phyloP scores from a whole-genome alignment of 2,113 vertebrate genomes.

The Laterallus jamaicensis region DNA sequence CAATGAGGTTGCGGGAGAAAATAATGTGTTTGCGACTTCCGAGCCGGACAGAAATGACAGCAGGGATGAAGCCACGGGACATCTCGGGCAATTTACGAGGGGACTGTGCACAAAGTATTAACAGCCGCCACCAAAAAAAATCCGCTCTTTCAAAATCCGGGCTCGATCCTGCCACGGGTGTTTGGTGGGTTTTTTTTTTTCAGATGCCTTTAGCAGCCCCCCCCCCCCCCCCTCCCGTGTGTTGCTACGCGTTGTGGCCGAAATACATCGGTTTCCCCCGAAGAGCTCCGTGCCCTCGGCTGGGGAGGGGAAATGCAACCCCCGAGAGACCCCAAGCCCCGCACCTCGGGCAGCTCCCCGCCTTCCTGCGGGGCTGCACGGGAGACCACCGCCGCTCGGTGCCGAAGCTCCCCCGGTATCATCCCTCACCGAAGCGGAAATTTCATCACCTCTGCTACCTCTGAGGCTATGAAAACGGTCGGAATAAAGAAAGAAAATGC shows the following conservation, averaged over 20 bases:
- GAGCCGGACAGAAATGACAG: background rate
- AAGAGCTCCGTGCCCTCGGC: background rate
- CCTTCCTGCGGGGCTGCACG: too few species aligned
- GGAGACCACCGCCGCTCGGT: background rate
- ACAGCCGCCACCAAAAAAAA: accelerated
- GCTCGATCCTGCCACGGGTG: background rate
- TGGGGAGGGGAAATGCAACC: background rate
- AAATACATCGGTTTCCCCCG: background rate
- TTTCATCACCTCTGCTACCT: background rate
- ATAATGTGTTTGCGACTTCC: background rate
- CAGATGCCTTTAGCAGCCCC: background rate
- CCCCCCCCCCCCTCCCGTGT: too few species aligned
- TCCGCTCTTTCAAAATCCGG: background rate
- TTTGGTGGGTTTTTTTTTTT: background rate
- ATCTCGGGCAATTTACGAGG: background rate
- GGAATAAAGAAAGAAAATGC: background rate
- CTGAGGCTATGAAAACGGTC: background rate
- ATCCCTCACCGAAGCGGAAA: background rate
- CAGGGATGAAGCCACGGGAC: background rate
- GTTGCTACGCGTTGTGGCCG: background rate
- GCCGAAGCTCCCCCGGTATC: background rate
- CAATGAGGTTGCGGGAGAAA: background rate
- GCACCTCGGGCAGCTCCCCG: accelerated
- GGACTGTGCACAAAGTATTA: background rate
- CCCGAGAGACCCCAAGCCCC: background rate